A percentile compares a stretch with the other conserved stretches of the same genome.
Evolutionary conservation across 2,888 invertebrate genomes (phyloP).

Genomic region (Podabrus alpinus): DNA sequence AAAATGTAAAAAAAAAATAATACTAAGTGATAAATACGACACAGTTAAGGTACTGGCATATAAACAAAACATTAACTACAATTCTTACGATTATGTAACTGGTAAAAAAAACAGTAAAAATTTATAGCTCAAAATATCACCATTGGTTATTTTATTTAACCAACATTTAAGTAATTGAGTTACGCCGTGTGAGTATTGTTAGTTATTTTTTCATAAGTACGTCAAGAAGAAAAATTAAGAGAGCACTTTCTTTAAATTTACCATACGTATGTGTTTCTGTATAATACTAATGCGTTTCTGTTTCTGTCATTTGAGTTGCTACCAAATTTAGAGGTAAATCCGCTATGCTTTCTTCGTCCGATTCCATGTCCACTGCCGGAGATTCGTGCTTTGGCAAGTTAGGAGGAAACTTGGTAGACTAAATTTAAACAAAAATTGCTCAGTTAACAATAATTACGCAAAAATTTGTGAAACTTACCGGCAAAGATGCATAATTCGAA

Average conservation of each 20-base stretch:
- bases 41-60: slow-evolving; percentile 34
- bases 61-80: slow-evolving; percentile 20
- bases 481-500: slow-evolving; percentile 44
- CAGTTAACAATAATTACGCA: not conserved
- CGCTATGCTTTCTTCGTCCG: slow-evolving; percentile 59
- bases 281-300: slow-evolving; percentile 52
- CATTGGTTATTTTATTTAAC: slow-evolving; percentile 25
- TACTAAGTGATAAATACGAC: slow-evolving; percentile 29
- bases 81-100: slow-evolving; percentile 9
- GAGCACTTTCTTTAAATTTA: slow-evolving; percentile 18
- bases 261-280: slow-evolving; percentile 14
- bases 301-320: slow-evolving; percentile 68
- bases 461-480: slow-evolving; percentile 16
- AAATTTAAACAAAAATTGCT: not conserved
- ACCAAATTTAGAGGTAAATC: slow-evolving; percentile 74
- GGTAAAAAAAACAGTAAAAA: slow-evolving; percentile 23
- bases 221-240: slow-evolving; percentile 2
- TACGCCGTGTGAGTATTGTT: slow-evolving; percentile 31
- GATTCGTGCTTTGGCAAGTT: slow-evolving; percentile 48
- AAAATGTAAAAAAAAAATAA: slow-evolving; percentile 24
- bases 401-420: slow-evolving; percentile 41
- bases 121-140: slow-evolving; percentile 34
- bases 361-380: slow-evolving; percentile 50
- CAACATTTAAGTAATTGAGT: slow-evolving; percentile 32
- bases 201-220: slow-evolving; percentile 31